Evolutionary conservation across 2,888 invertebrate species (phyloP).

Genomic region (Himalopsyche anomala): DNA sequence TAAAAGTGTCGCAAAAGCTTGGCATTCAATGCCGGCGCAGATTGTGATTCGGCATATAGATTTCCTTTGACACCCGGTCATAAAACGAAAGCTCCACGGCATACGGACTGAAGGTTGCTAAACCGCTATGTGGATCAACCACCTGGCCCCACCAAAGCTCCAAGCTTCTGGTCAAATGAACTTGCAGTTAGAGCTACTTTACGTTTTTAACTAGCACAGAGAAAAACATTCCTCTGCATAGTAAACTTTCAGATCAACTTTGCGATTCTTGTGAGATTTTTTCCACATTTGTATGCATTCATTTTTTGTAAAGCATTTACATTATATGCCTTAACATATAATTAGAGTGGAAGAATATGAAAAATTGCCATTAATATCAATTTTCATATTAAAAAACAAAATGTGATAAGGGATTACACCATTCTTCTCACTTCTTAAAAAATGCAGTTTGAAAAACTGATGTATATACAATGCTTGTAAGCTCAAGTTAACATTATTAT

Average conservation of each 20-base stretch:
- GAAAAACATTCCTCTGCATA: background rate
- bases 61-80: background rate
- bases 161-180: constrained; percentile 12
- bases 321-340: too few species aligned
- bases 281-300: too few species aligned
- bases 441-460: too few species aligned
- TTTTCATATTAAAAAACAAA: too few species aligned
- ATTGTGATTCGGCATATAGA: background rate
- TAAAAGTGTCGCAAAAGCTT: constrained; percentile 3
- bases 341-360: too few species aligned
- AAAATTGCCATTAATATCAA: too few species aligned
- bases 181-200: background rate
- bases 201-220: constrained; percentile 1
- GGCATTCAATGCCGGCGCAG: background rate
- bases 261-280: too few species aligned
- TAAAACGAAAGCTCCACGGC: background rate
- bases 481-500: too few species aligned
- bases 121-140: constrained; percentile 11
- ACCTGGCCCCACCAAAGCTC: constrained; percentile 29
- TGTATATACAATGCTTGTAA: too few species aligned
- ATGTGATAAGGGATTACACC: too few species aligned
- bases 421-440: too few species aligned
- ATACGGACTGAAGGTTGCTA: background rate
- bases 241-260: background rate
- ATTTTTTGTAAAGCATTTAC: too few species aligned